phyloP scores from a whole-genome alignment of 2,113 vertebrate genomes.

The Toxotes jaculatrix region DNA sequence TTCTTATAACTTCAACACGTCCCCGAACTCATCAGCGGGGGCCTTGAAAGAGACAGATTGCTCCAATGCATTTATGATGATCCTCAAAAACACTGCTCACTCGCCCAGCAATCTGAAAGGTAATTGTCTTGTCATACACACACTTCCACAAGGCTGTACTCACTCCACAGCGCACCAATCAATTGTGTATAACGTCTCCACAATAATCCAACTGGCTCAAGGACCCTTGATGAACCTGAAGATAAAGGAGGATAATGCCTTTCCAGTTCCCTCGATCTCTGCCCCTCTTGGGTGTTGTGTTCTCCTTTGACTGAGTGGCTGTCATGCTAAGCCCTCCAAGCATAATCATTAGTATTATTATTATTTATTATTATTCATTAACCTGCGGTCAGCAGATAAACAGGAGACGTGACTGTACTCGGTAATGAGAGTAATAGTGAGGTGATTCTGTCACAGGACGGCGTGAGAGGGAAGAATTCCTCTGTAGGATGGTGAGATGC shows the following conservation, averaged over 20 bases:
- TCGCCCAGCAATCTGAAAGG: slow-evolving; percentile 20
- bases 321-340: slow-evolving; percentile 52
- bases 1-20: slow-evolving; percentile 21
- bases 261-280: slow-evolving; percentile 32
- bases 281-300: slow-evolving; percentile 51
- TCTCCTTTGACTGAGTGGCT: slow-evolving; percentile 60
- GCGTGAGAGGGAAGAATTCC: slow-evolving; percentile 39
- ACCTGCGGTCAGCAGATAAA: slow-evolving; percentile 61
- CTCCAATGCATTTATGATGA: slow-evolving; percentile 42
- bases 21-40: slow-evolving; percentile 36
- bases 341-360: slow-evolving; percentile 71
- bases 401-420: slow-evolving; percentile 52
- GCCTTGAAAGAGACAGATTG: slow-evolving; percentile 31
- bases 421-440: slow-evolving; percentile 67
- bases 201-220: slow-evolving; percentile 76
- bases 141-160: slow-evolving; percentile 54
- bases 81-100: slow-evolving; percentile 40
- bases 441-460: slow-evolving; percentile 50
- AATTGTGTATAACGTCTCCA: slow-evolving; percentile 60
- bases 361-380: slow-evolving; percentile 78
- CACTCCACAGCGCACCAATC: slow-evolving; percentile 61
- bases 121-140: slow-evolving; percentile 61
- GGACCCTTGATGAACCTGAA: slow-evolving; percentile 69
- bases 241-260: slow-evolving; percentile 70
- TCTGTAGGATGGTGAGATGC: slow-evolving; percentile 11